These are phyloP conservation scores for Rhea pennata DNA, from an alignment of 2,113 vertebrate genomes.

Conservation along the genomic window DNA sequence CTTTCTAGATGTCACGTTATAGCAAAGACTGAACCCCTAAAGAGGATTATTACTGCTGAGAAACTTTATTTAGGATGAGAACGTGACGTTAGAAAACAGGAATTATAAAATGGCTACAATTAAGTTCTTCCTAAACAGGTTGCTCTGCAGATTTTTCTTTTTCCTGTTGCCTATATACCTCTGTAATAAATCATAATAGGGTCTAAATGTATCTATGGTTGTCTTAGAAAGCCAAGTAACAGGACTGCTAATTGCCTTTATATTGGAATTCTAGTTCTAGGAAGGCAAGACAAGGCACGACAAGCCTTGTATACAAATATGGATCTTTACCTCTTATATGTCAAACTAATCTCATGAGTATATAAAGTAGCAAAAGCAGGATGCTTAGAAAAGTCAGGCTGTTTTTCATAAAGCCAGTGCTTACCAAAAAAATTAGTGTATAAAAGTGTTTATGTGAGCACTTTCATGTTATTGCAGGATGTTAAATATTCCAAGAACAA, in stretches of 20 bases:
- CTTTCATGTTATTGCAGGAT: slow-evolving; percentile 46
- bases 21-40: slow-evolving; percentile 1
- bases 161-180: neutral
- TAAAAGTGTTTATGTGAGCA: slow-evolving; percentile 47
- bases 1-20: neutral
- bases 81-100: neutral
- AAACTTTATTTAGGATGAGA: slow-evolving; percentile 1
- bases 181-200: neutral
- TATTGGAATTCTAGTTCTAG: slow-evolving; percentile 1
- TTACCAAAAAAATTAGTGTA: slow-evolving; percentile 57
- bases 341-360: slow-evolving; percentile 11
- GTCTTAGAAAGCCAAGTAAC: neutral
- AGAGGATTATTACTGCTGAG: slow-evolving; percentile 15
- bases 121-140: neutral
- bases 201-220: neutral
- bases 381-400: slow-evolving; percentile 60
- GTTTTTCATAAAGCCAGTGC: slow-evolving; percentile 51
- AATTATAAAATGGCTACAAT: slow-evolving; percentile 5
- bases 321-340: slow-evolving; percentile 15
- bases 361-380: slow-evolving; percentile 57
- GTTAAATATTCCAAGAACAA: slow-evolving; percentile 47
- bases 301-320: slow-evolving; percentile 36
- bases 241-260: neutral
- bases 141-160: neutral
- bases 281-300: slow-evolving; percentile 58